Conservation (phyloP, 2,888 invertebrate species). For the Dione juno region DNA sequence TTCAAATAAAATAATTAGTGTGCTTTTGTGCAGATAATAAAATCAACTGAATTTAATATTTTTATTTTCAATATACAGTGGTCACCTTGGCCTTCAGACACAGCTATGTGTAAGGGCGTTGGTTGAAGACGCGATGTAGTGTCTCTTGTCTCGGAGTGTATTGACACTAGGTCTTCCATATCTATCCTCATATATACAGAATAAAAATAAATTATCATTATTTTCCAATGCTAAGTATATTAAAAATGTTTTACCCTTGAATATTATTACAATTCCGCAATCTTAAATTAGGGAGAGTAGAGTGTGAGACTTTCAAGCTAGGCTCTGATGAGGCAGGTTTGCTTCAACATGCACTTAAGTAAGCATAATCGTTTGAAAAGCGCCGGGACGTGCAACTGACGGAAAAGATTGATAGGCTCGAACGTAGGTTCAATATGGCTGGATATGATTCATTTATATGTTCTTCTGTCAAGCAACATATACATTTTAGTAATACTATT, state of each 20-base stretch:
- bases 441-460: background rate
- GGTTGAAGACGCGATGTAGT: too few relatives aligned
- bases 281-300: background rate
- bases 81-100: too few relatives aligned
- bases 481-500: too few relatives aligned
- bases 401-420: slow-evolving; percentile 72
- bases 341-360: slow-evolving; percentile 70
- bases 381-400: slow-evolving; percentile 72
- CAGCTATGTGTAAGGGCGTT: too few relatives aligned
- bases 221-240: too few relatives aligned
- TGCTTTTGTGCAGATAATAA: background rate
- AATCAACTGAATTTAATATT: background rate
- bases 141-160: too few relatives aligned
- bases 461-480: too few relatives aligned
- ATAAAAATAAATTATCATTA: too few relatives aligned
- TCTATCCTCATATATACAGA: too few relatives aligned
- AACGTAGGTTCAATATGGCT: slow-evolving; percentile 49
- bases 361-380: slow-evolving; percentile 76
- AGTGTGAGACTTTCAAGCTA: slow-evolving; percentile 27
- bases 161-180: too few relatives aligned
- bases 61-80: background rate
- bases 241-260: too few relatives aligned
- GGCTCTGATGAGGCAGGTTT: slow-evolving; percentile 36
- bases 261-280: too few relatives aligned
- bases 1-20: background rate